These are phyloP conservation scores for Mythimna albipuncta DNA, from an alignment of 2,888 invertebrate species.

Conservation along the genomic window DNA sequence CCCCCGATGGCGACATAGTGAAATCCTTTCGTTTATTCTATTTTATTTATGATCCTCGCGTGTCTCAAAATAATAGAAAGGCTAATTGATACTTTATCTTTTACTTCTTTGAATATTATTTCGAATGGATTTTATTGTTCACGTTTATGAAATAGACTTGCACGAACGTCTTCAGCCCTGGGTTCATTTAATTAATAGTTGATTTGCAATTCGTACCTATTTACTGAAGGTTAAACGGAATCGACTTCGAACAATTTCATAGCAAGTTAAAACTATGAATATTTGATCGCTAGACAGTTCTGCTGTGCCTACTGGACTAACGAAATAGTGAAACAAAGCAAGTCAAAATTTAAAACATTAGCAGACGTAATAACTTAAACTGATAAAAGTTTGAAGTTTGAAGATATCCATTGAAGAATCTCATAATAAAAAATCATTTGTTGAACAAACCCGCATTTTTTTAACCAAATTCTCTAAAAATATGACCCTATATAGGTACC, in stretches of 20 bases:
- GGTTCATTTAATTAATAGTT: constrained; percentile 12
- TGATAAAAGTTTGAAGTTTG: not conserved
- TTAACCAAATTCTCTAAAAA: too few relatives aligned
- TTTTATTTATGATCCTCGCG: constrained; percentile 48
- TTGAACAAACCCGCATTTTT: too few relatives aligned
- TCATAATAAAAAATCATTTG: not conserved
- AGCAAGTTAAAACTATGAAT: constrained; percentile 1
- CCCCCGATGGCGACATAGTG: constrained; percentile 47
- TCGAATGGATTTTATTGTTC: constrained; percentile 42
- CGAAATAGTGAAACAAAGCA: not conserved
- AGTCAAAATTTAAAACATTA: not conserved
- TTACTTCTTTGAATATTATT: constrained; percentile 31
- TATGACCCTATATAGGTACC: too few relatives aligned
- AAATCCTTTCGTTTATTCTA: constrained; percentile 42
- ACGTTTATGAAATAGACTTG: constrained; percentile 24
- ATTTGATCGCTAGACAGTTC: constrained; percentile 1
- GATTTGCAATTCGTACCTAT: constrained; percentile 16
- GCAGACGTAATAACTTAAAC: not conserved
- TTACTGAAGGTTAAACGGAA: not conserved
- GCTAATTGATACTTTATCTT: constrained; percentile 52
- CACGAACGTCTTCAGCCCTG: constrained; percentile 36
- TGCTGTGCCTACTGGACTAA: not conserved
- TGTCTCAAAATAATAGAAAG: constrained; percentile 34
- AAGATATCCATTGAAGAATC: not conserved
- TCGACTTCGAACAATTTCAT: not conserved